Conservation (phyloP, 2,888 invertebrate species). For the Lithophane leautieri region DNA sequence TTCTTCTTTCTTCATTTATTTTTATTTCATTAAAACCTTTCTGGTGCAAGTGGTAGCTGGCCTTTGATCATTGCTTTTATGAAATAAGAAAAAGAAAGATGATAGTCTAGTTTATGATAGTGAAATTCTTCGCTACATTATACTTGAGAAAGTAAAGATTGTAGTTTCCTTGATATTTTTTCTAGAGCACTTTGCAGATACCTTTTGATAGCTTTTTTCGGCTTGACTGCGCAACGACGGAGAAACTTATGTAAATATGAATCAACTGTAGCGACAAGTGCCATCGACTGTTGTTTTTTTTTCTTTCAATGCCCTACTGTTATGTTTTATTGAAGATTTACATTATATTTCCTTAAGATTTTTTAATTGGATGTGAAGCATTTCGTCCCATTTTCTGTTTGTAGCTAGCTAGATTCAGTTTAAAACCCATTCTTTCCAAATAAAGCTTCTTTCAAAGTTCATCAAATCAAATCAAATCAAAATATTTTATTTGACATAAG, state of each 20-base stretch:
- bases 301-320: background rate
- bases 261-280: constrained; percentile 12
- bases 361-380: background rate
- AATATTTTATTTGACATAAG: too few species aligned
- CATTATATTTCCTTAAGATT: background rate
- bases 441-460: background rate
- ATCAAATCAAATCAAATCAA: too few species aligned
- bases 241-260: constrained; percentile 32
- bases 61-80: background rate
- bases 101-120: background rate
- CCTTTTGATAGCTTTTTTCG: constrained; percentile 12
- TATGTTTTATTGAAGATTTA: background rate
- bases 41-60: background rate
- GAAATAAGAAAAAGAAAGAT: background rate
- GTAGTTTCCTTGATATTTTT: background rate
- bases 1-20: background rate
- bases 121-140: background rate
- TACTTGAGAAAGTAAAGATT: background rate
- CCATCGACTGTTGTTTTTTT: background rate
- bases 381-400: too few species aligned
- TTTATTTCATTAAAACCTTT: background rate
- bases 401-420: background rate
- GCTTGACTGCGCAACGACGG: constrained; percentile 12
- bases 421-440: background rate
- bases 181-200: background rate